Conservation (phyloP, 2,113 vertebrate species). For the Saguinus imperator region DNA sequence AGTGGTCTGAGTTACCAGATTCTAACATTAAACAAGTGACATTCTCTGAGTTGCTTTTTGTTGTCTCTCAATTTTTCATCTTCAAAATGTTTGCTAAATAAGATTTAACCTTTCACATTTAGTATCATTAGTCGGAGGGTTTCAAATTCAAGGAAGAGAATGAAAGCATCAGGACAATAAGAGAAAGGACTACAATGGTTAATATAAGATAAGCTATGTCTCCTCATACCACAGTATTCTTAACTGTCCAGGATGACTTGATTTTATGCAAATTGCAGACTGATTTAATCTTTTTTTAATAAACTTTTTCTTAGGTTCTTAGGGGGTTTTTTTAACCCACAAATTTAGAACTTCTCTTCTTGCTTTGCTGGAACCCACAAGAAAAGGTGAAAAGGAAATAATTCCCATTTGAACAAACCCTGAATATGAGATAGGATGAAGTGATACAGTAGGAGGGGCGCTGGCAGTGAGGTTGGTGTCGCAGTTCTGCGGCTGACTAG, state of each 20-base stretch:
- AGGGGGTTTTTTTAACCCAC: neutral
- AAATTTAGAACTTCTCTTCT: constrained; percentile 15
- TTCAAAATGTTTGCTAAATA: constrained; percentile 21
- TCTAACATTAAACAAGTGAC: constrained; percentile 24
- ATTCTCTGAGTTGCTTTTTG: neutral
- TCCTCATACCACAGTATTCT: neutral
- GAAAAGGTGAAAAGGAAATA: neutral
- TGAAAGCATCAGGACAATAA: neutral
- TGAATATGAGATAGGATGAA: neutral
- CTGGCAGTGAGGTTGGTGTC: neutral
- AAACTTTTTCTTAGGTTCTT: neutral
- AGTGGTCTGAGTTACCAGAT: constrained; percentile 29
- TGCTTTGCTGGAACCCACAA: constrained; percentile 8
- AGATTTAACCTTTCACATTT: neutral
- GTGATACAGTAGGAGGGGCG: neutral
- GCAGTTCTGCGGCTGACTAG: neutral
- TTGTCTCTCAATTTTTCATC: constrained; percentile 25
- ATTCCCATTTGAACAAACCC: neutral
- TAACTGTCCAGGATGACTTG: neutral
- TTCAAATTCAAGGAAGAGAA: neutral
- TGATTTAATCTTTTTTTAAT: neutral
- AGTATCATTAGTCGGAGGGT: neutral
- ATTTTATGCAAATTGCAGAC: neutral
- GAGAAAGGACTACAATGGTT: neutral
- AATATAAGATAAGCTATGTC: neutral